Percentiles rank a stretch among this genome's conserved stretches.
Conservation (phyloP, 1,140 invertebrate genomes). For the Trachymyrmex septentrionalis region DNA sequence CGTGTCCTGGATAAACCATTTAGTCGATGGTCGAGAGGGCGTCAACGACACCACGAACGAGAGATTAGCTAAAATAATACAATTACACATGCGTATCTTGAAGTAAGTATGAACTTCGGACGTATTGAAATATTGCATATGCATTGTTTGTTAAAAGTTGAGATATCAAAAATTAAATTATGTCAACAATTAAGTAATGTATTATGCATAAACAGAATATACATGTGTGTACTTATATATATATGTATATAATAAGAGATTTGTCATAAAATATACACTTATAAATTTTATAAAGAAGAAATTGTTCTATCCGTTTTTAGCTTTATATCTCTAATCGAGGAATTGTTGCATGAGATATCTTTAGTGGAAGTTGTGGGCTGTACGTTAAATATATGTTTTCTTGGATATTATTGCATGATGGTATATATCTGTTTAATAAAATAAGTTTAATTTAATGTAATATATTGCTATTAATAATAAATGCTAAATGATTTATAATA, state of each 20-base stretch:
- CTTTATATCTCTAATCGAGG: conserved; percentile 72
- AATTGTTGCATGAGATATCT: conserved; percentile 75
- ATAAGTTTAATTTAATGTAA: no score
- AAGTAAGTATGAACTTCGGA: conserved; percentile 55
- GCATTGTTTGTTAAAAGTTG: neutral
- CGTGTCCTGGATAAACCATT: conserved; percentile 60
- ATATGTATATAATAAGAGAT: no score
- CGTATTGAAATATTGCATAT: neutral
- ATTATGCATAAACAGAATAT: neutral
- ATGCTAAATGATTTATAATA: no score
- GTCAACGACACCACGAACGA: conserved; percentile 37
- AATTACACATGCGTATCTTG: conserved; percentile 73
- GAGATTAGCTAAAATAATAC: conserved; percentile 72
- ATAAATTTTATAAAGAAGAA: neutral
- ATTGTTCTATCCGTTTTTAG: conserved; percentile 60
- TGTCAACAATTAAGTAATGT: neutral
- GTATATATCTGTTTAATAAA: conserved; percentile 58
- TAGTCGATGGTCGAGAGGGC: conserved; percentile 52
- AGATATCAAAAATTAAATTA: neutral
- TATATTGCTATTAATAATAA: no score
- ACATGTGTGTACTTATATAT: neutral
- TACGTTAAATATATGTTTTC: conserved; percentile 79
- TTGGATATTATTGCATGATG: conserved; percentile 79
- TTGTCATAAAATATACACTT: neutral
- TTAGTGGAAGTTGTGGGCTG: conserved; percentile 79